Conservation (phyloP, 2,113 vertebrate species). For the Hemicordylus capensis region DNA sequence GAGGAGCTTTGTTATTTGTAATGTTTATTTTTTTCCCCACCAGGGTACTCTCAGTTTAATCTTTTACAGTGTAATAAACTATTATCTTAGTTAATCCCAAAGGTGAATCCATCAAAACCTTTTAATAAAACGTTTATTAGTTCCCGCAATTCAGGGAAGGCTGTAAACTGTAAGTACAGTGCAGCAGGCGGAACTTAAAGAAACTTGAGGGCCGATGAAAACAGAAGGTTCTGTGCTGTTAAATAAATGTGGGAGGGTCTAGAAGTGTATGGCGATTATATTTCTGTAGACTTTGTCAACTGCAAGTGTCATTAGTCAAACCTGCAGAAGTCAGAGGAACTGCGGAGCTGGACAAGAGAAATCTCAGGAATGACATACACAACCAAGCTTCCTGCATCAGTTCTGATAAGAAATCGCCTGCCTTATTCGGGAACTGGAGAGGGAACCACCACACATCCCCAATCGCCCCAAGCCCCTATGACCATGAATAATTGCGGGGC, state of each 20-base stretch:
- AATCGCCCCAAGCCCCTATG: constrained; percentile 8
- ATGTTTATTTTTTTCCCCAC: constrained; percentile 57
- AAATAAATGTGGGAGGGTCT: constrained; percentile 46
- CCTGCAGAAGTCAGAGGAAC: constrained; percentile 66
- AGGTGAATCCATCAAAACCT: constrained; percentile 69
- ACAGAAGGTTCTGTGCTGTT: background rate
- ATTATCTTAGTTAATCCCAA: constrained; percentile 69
- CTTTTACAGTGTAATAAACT: constrained; percentile 66
- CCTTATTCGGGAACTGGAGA: background rate
- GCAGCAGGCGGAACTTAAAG: background rate
- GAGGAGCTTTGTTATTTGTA: constrained; percentile 25
- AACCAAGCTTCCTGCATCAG: constrained; percentile 65
- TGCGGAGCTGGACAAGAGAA: constrained; percentile 67
- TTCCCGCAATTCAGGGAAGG: constrained; percentile 31
- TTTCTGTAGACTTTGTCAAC: constrained; percentile 71
- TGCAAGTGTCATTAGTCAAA: constrained; percentile 75
- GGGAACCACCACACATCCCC: background rate
- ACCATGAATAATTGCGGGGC: background rate
- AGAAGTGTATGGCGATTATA: constrained; percentile 65
- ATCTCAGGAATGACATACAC: constrained; percentile 73
- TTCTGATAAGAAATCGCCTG: constrained; percentile 62
- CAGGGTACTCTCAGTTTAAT: constrained; percentile 64
- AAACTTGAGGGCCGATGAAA: background rate
- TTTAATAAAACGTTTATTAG: constrained; percentile 62
- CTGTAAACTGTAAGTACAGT: constrained; percentile 15